Conservation (phyloP, 2,888 invertebrate genomes). For the Limulus polyphemus region DNA sequence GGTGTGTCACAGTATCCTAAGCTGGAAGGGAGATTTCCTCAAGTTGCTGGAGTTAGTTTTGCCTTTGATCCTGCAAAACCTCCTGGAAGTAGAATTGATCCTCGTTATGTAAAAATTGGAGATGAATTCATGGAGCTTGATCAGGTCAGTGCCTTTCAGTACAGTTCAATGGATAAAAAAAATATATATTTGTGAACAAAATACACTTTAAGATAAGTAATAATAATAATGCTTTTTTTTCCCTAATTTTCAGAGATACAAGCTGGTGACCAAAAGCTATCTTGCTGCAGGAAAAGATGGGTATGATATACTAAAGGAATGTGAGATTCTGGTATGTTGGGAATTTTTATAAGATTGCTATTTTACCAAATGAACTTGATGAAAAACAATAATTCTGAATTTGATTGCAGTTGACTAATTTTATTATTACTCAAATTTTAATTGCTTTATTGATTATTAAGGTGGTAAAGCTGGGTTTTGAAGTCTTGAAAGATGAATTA, state of each 20-base stretch:
- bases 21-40: slow-evolving; percentile 71
- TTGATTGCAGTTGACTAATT: no score
- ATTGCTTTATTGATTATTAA: no score
- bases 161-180: no score
- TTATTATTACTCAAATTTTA: no score
- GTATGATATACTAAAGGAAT: slow-evolving; percentile 60
- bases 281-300: slow-evolving; percentile 71
- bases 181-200: no score
- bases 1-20: slow-evolving; percentile 73
- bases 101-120: slow-evolving; percentile 62
- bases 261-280: slow-evolving; percentile 69
- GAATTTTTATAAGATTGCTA: no score
- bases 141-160: slow-evolving; percentile 28
- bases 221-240: no score
- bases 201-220: no score
- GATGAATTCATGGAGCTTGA: slow-evolving; percentile 62
- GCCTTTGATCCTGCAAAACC: slow-evolving; percentile 45
- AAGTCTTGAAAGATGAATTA: no score
- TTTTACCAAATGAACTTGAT: no score
- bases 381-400: no score
- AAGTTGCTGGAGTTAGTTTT: slow-evolving; percentile 47
- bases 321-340: slow-evolving; percentile 52
- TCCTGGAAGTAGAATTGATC: slow-evolving; percentile 54
- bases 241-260: slow-evolving; percentile 47
- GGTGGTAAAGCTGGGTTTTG: no score